A percentile compares a stretch with the other conserved stretches of the same genome.
These are phyloP conservation scores for Xenopus laevis DNA, from an alignment of 2,113 vertebrate species.

Conservation along the genomic window DNA sequence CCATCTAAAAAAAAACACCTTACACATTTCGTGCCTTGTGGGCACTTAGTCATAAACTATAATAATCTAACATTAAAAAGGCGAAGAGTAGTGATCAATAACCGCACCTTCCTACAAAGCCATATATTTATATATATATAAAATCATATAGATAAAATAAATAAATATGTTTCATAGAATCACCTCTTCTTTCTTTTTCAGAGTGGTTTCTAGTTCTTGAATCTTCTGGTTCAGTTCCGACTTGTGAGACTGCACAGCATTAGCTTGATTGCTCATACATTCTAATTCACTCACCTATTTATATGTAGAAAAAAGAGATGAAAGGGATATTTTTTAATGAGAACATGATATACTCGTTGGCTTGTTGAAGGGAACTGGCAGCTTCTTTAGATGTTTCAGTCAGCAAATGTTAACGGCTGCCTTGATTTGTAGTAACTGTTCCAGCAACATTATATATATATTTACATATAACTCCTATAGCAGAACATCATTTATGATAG, in stretches of 20 bases:
- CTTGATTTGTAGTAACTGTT: no score
- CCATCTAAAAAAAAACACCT: no score
- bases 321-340: slow-evolving; percentile 1
- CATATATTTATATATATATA: no score
- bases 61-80: no score
- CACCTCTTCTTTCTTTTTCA: slow-evolving; percentile 92
- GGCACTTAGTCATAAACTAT: no score
- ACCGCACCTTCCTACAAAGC: no score
- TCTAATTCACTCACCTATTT: slow-evolving; percentile 93
- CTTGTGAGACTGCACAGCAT: slow-evolving; percentile 94
- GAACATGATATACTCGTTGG: not conserved
- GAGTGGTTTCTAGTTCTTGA: slow-evolving; percentile 84
- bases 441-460: no score
- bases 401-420: not conserved
- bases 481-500: no score
- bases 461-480: no score
- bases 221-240: slow-evolving; percentile 95
- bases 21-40: no score
- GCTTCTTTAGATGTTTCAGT: not conserved
- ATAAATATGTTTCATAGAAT: not conserved
- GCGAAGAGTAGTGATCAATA: no score
- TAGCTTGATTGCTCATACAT: slow-evolving; percentile 91
- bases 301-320: slow-evolving; percentile 29
- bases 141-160: no score
- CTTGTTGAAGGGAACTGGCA: not conserved